These are phyloP conservation scores for Ophioninae sp. DNA, from an alignment of 2,888 invertebrate species.

Conservation along the genomic window DNA sequence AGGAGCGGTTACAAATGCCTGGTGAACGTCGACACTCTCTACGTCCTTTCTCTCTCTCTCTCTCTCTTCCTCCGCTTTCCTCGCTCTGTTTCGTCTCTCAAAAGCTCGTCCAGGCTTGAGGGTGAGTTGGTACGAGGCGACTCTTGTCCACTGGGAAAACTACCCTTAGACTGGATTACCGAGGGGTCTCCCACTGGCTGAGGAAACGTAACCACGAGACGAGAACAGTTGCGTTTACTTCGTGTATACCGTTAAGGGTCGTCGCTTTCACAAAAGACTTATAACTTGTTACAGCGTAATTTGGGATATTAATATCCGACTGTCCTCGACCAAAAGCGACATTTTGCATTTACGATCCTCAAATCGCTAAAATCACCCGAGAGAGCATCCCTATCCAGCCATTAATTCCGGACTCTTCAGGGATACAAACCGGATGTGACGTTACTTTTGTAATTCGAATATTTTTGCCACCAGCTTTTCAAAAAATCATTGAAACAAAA, in stretches of 20 bases:
- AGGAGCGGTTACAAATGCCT: slow-evolving; percentile 72
- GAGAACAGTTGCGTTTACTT: slow-evolving; percentile 38
- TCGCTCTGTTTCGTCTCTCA: neutral
- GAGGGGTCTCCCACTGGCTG: slow-evolving; percentile 42
- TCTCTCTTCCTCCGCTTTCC: too few relatives aligned
- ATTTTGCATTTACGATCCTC: neutral
- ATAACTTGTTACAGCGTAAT: slow-evolving; percentile 5
- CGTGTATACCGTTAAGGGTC: slow-evolving; percentile 23
- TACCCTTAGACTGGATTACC: slow-evolving; percentile 62
- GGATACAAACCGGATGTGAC: too few relatives aligned
- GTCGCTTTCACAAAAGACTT: slow-evolving; percentile 25
- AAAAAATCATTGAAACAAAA: too few relatives aligned
- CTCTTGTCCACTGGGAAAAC: slow-evolving; percentile 45
- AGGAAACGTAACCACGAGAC: slow-evolving; percentile 37
- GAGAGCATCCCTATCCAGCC: too few relatives aligned
- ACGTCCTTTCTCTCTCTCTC: neutral
- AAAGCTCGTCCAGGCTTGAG: slow-evolving; percentile 22
- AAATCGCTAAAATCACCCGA: neutral
- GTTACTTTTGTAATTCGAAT: too few relatives aligned
- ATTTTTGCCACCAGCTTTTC: too few relatives aligned
- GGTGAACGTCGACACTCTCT: slow-evolving; percentile 64
- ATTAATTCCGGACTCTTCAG: too few relatives aligned
- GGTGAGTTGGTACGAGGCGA: slow-evolving; percentile 40
- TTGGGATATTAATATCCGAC: slow-evolving; percentile 7
- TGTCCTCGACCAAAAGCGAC: neutral